Conservation (phyloP, 1,140 invertebrate species). For the Rhyacophila brunnea region DNA sequence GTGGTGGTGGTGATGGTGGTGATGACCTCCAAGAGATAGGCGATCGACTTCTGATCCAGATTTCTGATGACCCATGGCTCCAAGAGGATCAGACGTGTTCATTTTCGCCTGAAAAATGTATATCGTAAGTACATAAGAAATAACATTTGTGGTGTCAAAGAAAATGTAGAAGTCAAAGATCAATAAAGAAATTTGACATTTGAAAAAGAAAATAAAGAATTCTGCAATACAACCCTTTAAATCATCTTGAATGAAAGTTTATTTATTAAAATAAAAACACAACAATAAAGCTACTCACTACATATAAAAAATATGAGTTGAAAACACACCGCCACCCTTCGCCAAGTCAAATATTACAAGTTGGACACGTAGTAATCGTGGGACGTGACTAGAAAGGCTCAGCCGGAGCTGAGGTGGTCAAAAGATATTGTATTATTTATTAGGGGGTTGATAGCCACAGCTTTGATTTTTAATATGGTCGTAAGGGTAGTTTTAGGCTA, state of each 20-base stretch:
- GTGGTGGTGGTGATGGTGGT: slow-evolving; percentile 39
- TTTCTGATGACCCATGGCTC: slow-evolving; percentile 45
- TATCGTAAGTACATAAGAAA: too few species aligned
- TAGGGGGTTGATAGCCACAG: not conserved
- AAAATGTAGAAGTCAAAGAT: too few species aligned
- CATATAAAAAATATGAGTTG: slow-evolving; percentile 8
- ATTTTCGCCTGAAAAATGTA: slow-evolving; percentile 63
- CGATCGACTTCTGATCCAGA: slow-evolving; percentile 40
- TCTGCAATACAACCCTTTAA: too few species aligned
- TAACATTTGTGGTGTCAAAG: too few species aligned
- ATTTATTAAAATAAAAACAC: too few species aligned
- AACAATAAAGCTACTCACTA: not conserved
- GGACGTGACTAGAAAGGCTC: slow-evolving; percentile 21
- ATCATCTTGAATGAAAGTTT: too few species aligned
- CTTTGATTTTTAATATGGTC: slow-evolving; percentile 24
- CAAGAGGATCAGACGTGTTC: slow-evolving; percentile 52
- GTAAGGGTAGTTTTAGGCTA: too few species aligned
- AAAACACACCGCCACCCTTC: too few species aligned
- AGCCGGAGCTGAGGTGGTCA: slow-evolving; percentile 18
- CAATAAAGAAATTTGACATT: too few species aligned
- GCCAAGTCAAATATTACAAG: not conserved
- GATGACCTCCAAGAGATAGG: slow-evolving; percentile 35
- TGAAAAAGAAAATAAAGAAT: too few species aligned
- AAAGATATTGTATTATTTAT: slow-evolving; percentile 30
- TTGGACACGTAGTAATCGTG: slow-evolving; percentile 21